Conservation (phyloP, 1,140 invertebrate genomes). For the Bombus difficillimus region DNA sequence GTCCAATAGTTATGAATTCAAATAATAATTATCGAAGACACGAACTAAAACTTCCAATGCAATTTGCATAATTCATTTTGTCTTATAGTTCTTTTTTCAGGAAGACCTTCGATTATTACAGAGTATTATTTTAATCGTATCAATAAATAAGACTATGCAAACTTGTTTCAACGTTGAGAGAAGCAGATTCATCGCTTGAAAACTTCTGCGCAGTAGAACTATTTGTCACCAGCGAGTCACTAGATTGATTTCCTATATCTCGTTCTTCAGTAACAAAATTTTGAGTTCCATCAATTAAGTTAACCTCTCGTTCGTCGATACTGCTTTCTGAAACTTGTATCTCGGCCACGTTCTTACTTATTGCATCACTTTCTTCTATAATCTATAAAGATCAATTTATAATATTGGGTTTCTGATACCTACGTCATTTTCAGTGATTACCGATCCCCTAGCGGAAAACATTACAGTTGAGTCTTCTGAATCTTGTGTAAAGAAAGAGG, state of each 20-base stretch:
- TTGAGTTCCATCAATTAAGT: neutral
- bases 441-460: constrained; percentile 47
- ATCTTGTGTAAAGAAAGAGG: constrained; percentile 56
- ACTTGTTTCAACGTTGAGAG: neutral
- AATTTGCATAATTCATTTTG: too few relatives aligned
- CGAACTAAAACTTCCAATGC: too few relatives aligned
- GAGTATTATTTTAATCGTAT: neutral
- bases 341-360: constrained; percentile 4
- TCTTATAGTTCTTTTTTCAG: too few relatives aligned
- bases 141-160: neutral
- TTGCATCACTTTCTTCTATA: neutral
- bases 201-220: neutral
- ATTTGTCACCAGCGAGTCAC: neutral
- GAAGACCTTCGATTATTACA: too few relatives aligned
- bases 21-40: too few relatives aligned
- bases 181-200: neutral
- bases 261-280: neutral
- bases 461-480: constrained; percentile 53
- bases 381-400: neutral
- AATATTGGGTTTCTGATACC: neutral
- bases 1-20: too few relatives aligned
- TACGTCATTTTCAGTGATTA: constrained; percentile 49
- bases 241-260: neutral
- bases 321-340: constrained; percentile 31
- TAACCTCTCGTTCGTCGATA: constrained; percentile 2